Evolutionary conservation across 2,797 vertebrate genomes (phyloP).

Genomic region (Hipposideros larvatus): DNA sequence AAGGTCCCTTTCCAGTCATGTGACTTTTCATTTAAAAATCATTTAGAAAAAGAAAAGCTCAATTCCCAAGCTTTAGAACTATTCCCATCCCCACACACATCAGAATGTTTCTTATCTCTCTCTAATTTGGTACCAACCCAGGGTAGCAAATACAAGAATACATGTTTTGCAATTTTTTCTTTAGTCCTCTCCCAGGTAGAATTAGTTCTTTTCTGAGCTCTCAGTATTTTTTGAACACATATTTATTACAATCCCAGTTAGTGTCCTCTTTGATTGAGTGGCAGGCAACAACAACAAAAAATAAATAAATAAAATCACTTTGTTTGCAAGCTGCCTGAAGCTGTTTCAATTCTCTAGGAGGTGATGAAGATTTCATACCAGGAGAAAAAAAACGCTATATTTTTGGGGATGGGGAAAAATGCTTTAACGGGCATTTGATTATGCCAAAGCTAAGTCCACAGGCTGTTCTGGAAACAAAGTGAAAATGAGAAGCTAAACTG

Average conservation of each 20-base stretch:
- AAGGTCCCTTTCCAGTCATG: neutral
- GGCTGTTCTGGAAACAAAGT: neutral
- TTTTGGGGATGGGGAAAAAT: neutral
- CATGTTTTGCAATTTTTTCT: neutral
- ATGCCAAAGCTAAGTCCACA: neutral
- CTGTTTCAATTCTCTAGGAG: neutral
- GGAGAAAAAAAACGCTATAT: neutral
- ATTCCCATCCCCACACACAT: neutral
- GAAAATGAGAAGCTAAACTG: neutral
- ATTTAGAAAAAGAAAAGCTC: neutral
- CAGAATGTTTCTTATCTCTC: neutral
- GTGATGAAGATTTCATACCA: neutral
- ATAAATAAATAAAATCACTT: neutral
- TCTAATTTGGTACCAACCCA: neutral
- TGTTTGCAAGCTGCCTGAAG: neutral
- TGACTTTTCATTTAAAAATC: neutral
- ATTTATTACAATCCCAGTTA: neutral
- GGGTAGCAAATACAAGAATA: neutral
- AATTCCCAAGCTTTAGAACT: neutral
- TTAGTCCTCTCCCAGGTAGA: neutral
- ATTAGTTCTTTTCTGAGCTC: neutral
- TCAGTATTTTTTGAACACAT: neutral
- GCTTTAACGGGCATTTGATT: neutral
- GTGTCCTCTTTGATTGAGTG: neutral
- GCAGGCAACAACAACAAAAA: neutral